Percentiles rank a stretch among this genome's conserved stretches.
These are phyloP conservation scores for Rhodeus uyekii DNA, from an alignment of 2,797 vertebrate species.

Conservation along the genomic window DNA sequence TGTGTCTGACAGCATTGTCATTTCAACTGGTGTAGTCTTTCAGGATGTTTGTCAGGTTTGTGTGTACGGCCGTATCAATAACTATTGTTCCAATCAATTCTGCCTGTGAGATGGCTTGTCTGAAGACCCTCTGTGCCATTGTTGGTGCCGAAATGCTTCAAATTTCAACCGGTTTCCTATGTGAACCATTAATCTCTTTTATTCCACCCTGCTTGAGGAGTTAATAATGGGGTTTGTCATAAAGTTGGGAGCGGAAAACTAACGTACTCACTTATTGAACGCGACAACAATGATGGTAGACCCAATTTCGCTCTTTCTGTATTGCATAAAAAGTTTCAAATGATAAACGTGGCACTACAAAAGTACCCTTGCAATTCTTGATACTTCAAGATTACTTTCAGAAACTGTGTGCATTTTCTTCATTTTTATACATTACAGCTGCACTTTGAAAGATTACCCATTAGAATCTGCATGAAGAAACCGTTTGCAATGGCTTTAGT, in stretches of 20 bases:
- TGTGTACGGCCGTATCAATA: background rate
- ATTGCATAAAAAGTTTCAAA: conserved; percentile 36
- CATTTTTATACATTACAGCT: conserved; percentile 28
- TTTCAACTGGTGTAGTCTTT: conserved; percentile 9
- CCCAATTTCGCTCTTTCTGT: conserved; percentile 15
- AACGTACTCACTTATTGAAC: conserved; percentile 15
- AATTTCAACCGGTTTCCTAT: conserved; percentile 8
- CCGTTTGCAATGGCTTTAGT: conserved; percentile 26
- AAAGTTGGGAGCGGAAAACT: conserved; percentile 19
- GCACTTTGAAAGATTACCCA: conserved; percentile 18
- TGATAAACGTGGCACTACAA: conserved; percentile 28
- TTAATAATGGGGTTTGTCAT: conserved; percentile 43
- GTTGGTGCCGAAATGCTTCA: background rate
- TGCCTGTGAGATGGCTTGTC: background rate
- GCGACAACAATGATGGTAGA: conserved; percentile 15
- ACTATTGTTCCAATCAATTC: background rate
- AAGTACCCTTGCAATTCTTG: conserved; percentile 5
- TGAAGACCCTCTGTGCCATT: background rate
- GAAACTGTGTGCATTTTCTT: conserved; percentile 24
- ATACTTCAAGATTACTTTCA: conserved; percentile 1
- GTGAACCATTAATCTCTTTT: conserved; percentile 31
- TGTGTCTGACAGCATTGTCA: background rate
- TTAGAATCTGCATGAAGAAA: conserved; percentile 39
- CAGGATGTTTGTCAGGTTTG: conserved; percentile 12
- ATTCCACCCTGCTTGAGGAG: conserved; percentile 20